phyloP scores from a whole-genome alignment of 2,888 invertebrate species.

The Silvanus unidentatus region DNA sequence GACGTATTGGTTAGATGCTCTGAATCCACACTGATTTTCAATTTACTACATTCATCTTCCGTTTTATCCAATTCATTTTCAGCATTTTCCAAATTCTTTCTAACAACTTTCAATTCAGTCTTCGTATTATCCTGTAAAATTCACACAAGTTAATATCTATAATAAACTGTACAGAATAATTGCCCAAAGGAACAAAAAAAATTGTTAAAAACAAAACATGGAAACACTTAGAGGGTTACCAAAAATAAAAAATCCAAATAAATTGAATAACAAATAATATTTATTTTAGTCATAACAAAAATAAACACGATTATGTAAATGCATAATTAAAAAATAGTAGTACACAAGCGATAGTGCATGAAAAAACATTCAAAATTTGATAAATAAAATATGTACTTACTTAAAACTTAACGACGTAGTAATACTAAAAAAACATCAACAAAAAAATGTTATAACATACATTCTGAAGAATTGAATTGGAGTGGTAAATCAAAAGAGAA shows the following conservation, averaged over 20 bases:
- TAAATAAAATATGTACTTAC: not conserved
- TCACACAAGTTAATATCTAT: not conserved
- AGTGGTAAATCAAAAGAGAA: not conserved
- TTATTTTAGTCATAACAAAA: conserved; percentile 2
- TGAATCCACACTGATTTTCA: conserved; percentile 50
- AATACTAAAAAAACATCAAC: conserved; percentile 8
- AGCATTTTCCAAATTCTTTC: conserved; percentile 42
- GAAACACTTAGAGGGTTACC: not conserved
- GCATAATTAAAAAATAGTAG: not conserved
- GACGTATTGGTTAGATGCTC: conserved; percentile 52
- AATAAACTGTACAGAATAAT: not conserved
- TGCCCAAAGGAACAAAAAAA: not conserved
- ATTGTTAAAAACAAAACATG: not conserved
- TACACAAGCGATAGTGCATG: not conserved
- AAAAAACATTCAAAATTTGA: not conserved
- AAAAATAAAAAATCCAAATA: not conserved
- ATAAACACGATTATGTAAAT: not conserved
- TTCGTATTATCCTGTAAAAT: conserved; percentile 35
- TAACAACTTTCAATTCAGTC: conserved; percentile 41
- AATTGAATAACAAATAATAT: conserved; percentile 1
- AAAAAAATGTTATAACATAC: conserved; percentile 6
- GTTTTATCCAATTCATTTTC: conserved; percentile 48
- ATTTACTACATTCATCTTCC: conserved; percentile 49
- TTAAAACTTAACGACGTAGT: not conserved
- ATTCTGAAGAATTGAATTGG: not conserved